Evolutionary conservation across 2,797 vertebrate species (phyloP).

Genomic region (Psittacula derbiana): DNA sequence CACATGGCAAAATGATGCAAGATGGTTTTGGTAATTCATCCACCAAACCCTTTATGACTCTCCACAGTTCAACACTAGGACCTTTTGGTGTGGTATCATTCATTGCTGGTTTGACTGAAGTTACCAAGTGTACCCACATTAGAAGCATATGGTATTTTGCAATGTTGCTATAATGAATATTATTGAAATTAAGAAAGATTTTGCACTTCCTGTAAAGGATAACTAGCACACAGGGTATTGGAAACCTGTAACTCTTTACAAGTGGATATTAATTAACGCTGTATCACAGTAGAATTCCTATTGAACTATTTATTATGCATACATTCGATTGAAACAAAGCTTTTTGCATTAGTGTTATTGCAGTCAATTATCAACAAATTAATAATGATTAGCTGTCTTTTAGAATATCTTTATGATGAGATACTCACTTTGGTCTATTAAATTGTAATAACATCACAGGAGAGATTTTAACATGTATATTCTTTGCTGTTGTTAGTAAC

Average conservation of each 20-base stretch:
- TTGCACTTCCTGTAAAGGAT: conserved; percentile 19
- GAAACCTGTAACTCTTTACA: conserved; percentile 40
- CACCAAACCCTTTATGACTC: background rate
- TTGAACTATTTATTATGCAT: conserved; percentile 25
- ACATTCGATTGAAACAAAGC: background rate
- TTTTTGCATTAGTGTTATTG: conserved; percentile 18
- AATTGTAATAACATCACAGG: background rate
- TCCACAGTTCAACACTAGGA: background rate
- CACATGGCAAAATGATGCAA: background rate
- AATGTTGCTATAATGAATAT: conserved; percentile 55
- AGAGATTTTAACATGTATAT: background rate
- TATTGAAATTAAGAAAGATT: conserved; percentile 63
- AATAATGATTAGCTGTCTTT: conserved; percentile 12
- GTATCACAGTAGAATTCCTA: background rate
- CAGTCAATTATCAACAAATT: conserved; percentile 31
- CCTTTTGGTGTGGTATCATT: background rate
- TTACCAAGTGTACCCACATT: conserved; percentile 29
- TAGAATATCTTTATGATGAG: background rate
- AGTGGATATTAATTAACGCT: conserved; percentile 48
- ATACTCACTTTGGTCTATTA: background rate
- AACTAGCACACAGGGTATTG: background rate
- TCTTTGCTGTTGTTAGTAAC: background rate
- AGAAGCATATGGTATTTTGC: conserved; percentile 37
- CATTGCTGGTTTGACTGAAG: conserved; percentile 19
- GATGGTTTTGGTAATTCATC: background rate